Base-by-base conservation (phyloP, 37 sponge, comb jelly and placozoan species). In the Theonella swinhoei region DNA sequence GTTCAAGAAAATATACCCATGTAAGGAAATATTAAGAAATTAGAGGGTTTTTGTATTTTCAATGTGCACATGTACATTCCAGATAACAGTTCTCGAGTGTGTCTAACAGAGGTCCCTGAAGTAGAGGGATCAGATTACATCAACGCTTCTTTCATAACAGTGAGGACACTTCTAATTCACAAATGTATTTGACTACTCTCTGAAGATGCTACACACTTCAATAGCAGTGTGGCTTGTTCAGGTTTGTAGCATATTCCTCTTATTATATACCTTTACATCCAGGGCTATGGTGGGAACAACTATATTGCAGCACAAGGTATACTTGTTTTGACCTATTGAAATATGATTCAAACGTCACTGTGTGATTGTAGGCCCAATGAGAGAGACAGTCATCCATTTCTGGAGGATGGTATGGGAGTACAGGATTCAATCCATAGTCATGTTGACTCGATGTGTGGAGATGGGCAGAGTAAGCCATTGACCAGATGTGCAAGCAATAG, bases 331-430 rank as follows among this genome's bases (percentile, higher is more conserved):
- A 47, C 54, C 54, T 47, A 14, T 47, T 7, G 7, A 47, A 17
- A 47, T 42, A 42, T 74, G 23, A 2, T 1, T 5, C 0, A 1
- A 31, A 31, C 77, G 11, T 29, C n/a, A 11, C 41, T 7, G 8
- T 24, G 24, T 24, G 7, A 17, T 17, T 47, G 38, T 32, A 77
- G 83, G 75, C 47, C 84, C 90, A 35, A 32, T 79, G 17, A 64
- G 80, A 1, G 35, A 74, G 32, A 73, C 80, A 29, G 43, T 89
- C 58, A 72, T 39, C 9, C 83, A 88, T 39, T 82, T 82, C 83
- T 82, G 83, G 83, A 42, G 74, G 39, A 82, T 82, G 83, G 20
- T 74, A 0, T 79, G 87, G 74, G 80, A 78, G 78, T 35, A 69
- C 58, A 35, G 60, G 29, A 42, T 85, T 30, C 25, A 85, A 31